These are phyloP conservation scores for Cryptoblepharus egeriae DNA, from an alignment of 2,797 vertebrate genomes.

Conservation along the genomic window DNA sequence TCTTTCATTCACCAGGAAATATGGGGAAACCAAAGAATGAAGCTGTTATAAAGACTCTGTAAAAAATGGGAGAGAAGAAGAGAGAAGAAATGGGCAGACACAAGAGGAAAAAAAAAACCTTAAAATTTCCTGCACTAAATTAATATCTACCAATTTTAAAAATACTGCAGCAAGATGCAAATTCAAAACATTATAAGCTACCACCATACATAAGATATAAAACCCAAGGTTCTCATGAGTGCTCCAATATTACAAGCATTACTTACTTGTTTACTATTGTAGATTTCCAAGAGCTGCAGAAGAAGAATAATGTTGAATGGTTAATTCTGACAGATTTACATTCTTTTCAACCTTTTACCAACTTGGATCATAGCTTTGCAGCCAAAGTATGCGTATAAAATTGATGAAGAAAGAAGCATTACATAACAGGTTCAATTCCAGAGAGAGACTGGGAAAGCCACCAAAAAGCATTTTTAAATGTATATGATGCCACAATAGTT, in stretches of 20 bases:
- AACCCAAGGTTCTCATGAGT: too few species aligned
- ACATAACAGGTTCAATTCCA: not conserved
- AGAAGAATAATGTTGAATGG: not conserved
- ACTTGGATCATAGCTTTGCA: not conserved
- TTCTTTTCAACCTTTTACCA: constrained; percentile 10
- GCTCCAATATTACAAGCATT: not conserved
- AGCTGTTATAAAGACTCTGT: too few species aligned
- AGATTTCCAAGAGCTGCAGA: constrained; percentile 2
- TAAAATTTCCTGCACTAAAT: not conserved
- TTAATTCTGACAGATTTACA: constrained; percentile 20
- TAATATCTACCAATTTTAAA: not conserved
- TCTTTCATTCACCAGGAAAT: not conserved
- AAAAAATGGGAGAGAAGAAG: not conserved
- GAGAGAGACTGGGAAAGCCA: not conserved
- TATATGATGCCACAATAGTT: not conserved
- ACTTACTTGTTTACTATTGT: constrained; percentile 3
- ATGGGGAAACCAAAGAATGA: not conserved
- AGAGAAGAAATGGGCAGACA: not conserved
- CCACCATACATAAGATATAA: not conserved
- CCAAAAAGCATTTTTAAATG: not conserved
- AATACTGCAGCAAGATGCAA: not conserved
- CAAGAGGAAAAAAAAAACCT: not conserved
- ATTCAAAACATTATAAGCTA: not conserved
- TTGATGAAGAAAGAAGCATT: constrained; percentile 25
- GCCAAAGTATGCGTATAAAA: constrained; percentile 14